These are phyloP conservation scores for Acleris sparsana DNA, from an alignment of 2,888 invertebrate genomes.

Conservation along the genomic window DNA sequence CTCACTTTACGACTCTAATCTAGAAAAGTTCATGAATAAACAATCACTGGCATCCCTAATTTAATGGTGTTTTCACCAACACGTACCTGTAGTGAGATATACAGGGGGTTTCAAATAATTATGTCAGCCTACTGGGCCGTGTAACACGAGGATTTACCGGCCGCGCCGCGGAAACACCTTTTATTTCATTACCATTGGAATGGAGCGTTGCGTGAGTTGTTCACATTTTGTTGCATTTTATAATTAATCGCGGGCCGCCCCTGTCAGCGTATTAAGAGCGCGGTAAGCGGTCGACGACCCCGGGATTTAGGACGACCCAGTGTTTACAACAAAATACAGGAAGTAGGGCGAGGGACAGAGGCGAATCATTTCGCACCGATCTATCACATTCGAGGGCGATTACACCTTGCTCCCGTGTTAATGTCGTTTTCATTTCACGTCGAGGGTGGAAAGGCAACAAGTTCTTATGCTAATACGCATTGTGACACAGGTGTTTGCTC, in stretches of 20 bases:
- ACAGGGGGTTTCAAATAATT: conserved; percentile 29
- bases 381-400: conserved; percentile 48
- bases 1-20: conserved; percentile 12
- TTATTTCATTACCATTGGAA: conserved; percentile 39
- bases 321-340: conserved; percentile 68
- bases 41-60: not conserved
- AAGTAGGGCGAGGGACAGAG: conserved; percentile 61
- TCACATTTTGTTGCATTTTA: conserved; percentile 73
- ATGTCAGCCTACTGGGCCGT: conserved; percentile 24
- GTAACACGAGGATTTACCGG: conserved; percentile 27
- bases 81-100: conserved; percentile 18
- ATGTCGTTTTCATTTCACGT: conserved; percentile 42
- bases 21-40: conserved; percentile 7
- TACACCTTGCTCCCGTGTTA: conserved; percentile 50
- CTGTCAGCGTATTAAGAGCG: conserved; percentile 61
- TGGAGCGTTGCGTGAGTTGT: conserved; percentile 61
- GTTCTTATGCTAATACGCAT: conserved; percentile 31
- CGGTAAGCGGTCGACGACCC: conserved; percentile 70
- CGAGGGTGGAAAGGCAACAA: conserved; percentile 33
- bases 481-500: conserved; percentile 13
- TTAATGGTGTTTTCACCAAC: not conserved
- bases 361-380: conserved; percentile 48
- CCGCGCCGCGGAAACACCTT: conserved; percentile 33
- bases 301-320: conserved; percentile 71
- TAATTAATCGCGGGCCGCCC: conserved; percentile 76